Evolutionary conservation across 1,140 invertebrate genomes (phyloP).

Genomic region (Zophobas morio): DNA sequence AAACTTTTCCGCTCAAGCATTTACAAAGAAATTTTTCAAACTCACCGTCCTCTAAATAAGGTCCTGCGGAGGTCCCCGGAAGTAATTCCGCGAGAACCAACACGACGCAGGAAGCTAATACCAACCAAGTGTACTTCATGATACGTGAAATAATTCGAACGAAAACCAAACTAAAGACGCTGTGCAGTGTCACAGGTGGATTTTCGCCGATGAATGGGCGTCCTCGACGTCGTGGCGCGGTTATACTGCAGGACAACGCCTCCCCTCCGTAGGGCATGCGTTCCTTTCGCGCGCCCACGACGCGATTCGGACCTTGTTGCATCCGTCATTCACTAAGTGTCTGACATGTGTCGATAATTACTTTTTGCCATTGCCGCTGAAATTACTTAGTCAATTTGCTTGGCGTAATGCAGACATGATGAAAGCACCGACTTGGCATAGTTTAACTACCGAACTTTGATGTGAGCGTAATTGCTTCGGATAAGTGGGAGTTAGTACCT

Average conservation of each 20-base stretch:
- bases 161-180: constrained; percentile 49
- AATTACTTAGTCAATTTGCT: constrained; percentile 20
- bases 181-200: constrained; percentile 48
- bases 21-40: constrained; percentile 43
- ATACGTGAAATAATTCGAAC: constrained; percentile 50
- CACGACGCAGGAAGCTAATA: constrained; percentile 62
- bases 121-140: constrained; percentile 65
- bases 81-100: constrained; percentile 60
- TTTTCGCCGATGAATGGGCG: constrained; percentile 52
- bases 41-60: constrained; percentile 67
- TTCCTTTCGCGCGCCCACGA: constrained; percentile 48
- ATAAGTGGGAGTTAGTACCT: background rate
- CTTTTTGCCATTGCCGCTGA: background rate
- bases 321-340: constrained; percentile 28
- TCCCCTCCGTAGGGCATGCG: constrained; percentile 49
- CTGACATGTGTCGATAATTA: constrained; percentile 31
- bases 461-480: background rate
- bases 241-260: constrained; percentile 57
- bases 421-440: constrained; percentile 1
- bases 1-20: background rate
- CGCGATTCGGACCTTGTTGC: constrained; percentile 37
- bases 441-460: background rate
- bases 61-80: constrained; percentile 58
- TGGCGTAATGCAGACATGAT: background rate
- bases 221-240: constrained; percentile 54